These are phyloP conservation scores for Drosophila borealis DNA, from an alignment of 2,888 invertebrate species.

Conservation along the genomic window DNA sequence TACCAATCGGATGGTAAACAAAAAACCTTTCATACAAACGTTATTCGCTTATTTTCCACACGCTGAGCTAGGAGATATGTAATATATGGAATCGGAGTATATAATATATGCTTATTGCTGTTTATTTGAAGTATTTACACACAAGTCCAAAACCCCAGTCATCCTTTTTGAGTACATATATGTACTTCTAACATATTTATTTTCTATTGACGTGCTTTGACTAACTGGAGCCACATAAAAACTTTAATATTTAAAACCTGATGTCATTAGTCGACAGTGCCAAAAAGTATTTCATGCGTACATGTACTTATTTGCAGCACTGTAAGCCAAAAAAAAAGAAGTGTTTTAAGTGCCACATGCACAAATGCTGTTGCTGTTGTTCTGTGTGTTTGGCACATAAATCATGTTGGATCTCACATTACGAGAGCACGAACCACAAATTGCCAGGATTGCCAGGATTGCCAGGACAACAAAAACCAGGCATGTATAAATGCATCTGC, in stretches of 20 bases:
- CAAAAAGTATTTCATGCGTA: neutral
- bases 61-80: too few relatives aligned
- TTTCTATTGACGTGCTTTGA: too few relatives aligned
- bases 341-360: neutral
- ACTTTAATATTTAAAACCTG: constrained; percentile 10
- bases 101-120: too few relatives aligned
- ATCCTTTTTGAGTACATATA: too few relatives aligned
- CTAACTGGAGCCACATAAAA: neutral
- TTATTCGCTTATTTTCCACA: too few relatives aligned
- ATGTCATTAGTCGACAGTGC: constrained; percentile 4
- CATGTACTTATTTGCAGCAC: neutral
- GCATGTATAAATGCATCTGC: neutral
- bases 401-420: constrained; percentile 28
- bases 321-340: constrained; percentile 4
- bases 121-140: too few relatives aligned
- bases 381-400: constrained; percentile 29
- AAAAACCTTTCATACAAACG: too few relatives aligned
- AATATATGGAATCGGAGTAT: too few relatives aligned
- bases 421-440: constrained; percentile 28
- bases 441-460: constrained; percentile 21
- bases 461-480: constrained; percentile 7
- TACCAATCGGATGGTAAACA: too few relatives aligned
- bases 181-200: too few relatives aligned
- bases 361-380: neutral
- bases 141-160: too few relatives aligned